These are phyloP conservation scores for Athripsodes cinereus DNA, from an alignment of 2,888 invertebrate genomes.

Conservation along the genomic window DNA sequence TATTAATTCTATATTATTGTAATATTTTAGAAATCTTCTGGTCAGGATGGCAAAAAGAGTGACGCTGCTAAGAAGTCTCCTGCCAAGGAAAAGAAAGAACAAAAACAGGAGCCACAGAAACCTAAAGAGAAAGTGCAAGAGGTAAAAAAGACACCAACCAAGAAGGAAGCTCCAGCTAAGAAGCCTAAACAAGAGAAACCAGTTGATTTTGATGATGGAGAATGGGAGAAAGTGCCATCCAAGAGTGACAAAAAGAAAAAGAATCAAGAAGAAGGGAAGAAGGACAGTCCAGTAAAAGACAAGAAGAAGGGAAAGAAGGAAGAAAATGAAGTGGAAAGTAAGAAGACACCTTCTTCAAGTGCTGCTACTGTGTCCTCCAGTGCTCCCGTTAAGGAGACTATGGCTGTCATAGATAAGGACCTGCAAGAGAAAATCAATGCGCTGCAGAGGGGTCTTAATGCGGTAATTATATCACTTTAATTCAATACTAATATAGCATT, in stretches of 20 bases:
- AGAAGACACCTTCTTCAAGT: constrained; percentile 9
- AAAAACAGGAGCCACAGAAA: constrained; percentile 44
- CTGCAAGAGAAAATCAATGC: constrained; percentile 48
- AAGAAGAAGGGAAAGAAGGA: constrained; percentile 38
- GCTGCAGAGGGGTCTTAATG: constrained; percentile 44
- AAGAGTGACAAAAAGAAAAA: constrained; percentile 69
- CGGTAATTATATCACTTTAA: constrained; percentile 33
- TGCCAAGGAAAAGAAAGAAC: constrained; percentile 44
- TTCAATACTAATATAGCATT: too few species aligned
- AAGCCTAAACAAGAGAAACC: constrained; percentile 51
- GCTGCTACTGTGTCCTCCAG: constrained; percentile 31
- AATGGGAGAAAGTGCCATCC: constrained; percentile 67
- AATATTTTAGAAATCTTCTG: neutral
- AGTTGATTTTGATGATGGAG: constrained; percentile 66
- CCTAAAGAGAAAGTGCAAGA: constrained; percentile 34
- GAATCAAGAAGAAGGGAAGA: constrained; percentile 51
- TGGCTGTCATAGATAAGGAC: constrained; percentile 29
- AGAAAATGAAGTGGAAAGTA: constrained; percentile 5
- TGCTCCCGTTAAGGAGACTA: constrained; percentile 41
- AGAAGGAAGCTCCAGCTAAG: constrained; percentile 30
- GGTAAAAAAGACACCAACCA: constrained; percentile 17
- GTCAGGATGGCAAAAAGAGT: neutral
- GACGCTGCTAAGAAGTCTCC: constrained; percentile 51
- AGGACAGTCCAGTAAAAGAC: constrained; percentile 47
- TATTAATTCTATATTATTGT: too few species aligned